Base-by-base conservation (phyloP, 2,888 invertebrate genomes). In the Drosophila demipolita region DNA sequence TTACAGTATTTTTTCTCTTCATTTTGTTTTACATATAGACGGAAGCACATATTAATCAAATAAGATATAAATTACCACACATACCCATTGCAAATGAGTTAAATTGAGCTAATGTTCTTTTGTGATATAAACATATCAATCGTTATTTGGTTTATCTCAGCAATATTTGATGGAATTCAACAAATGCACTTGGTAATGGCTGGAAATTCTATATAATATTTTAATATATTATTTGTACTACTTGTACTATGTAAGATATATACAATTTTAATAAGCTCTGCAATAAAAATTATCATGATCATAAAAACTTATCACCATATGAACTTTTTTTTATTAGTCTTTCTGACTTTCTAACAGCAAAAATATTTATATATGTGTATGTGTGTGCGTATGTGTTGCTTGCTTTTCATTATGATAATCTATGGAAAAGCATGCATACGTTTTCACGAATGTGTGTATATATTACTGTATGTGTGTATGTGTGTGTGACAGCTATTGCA, bases 361-460 rank as follows among this genome's bases (percentile, higher is more conserved):
- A 6, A 3, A n/a, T 7, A n/a, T 38, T 33, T 26, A 23, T 17
- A 23, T 38, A 6, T 35, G 5, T 7, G 12, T 42, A 0, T 20
- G 11, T 15, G 20, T 29, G n/a, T 50, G 23, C 35, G 45, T 20
- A 15, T 45, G 15, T 45, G 2, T 6, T 50, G 50, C 50, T 29
- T 50, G 11, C 40, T 17, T 32, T 15, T 40, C 5, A 26, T 40
- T 40, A 53, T 57, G 42, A 62, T 61, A 67, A 68, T 48, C 29
- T 35, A 45, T 20, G 38, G 11, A 42, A 49, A 48, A 17, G 8
- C 33, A 67, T 45, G 23, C 8, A 49, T 52, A 48, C 38, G 66
- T 58, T 58, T 61, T 49, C 52, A 38, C 53, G 54, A 45, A 45
- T 59, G 23, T 38, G 20, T 15, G 20, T 50, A 32, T 29, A 11